Base-by-base conservation (phyloP, 2,797 vertebrate species). In the Acanthurus leucopareius region DNA sequence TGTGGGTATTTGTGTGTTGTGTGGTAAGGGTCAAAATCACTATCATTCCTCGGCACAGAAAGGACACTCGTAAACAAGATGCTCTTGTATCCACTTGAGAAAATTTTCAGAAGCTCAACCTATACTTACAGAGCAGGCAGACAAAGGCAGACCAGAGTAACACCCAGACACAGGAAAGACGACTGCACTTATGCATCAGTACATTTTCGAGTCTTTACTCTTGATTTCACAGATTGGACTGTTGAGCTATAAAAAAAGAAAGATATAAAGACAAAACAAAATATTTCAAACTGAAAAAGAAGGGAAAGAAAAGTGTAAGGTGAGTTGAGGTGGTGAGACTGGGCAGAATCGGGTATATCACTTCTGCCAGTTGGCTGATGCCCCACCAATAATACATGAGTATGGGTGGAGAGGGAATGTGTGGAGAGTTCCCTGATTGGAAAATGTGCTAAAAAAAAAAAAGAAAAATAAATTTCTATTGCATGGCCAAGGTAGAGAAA, bases 331-430 rank as follows among this genome's bases (percentile, higher is more conserved):
- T 75, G 74, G 72, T 63, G 44, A 47, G 72, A 25, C 49, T 63
- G 61, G 71, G 73, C 63, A 42, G 45, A 80, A 62, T 57, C 10
- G 48, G 68, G 59, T 58, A 45, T 68, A 85, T 85, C 75, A 58
- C 80, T 82, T 53, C 73, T 42, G 71, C 64, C 3, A 20, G 28
- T 74, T 4, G 10, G 56, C 60, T 77, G 70, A 85, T 66, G 79
- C 42, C 19, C 2, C 8, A 58, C 54, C 56, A 81, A 73, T 85
- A 82, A 85, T 71, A 80, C 76, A 85, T 79, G 82, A 79, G 68
- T 51, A n/a, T 35, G 63, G 60, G 73, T n/a, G n/a, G 69, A 66
- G 58, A 62, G 66, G 73, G 66, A 42, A 51, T 75, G 64, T 70
- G 80, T 47, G 59, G 82, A 75, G 73, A 67, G 62, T 56, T 48